Evolutionary conservation across 1,140 invertebrate species (phyloP), one percentile per base, ranked within the genome.

Genomic region (Leptopilina clavipes): DNA sequence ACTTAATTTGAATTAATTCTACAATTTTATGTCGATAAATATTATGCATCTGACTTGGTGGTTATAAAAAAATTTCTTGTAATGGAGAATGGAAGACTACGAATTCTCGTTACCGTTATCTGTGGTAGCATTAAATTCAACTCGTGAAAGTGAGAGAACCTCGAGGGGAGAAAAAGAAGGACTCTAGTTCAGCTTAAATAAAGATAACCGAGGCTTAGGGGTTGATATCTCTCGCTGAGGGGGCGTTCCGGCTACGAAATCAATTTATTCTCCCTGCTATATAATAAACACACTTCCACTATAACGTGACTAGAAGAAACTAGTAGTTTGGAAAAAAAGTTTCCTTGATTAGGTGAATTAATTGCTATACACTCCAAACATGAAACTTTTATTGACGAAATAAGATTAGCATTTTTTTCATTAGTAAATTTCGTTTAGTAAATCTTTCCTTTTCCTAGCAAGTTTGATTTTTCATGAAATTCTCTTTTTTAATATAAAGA

Each of bases 231-330:
- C 25, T 87, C 82, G 86, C 84, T 84, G 86, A 88, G 86, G 86
- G 88, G 89, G 87, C 87, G 88, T 90, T 89, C 88, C 87, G 88
- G 84, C 86, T 87, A 89, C 88, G 88, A 86, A 90, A 90, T 90
- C 89, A 90, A 90, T 89, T 90, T 90, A 90, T 89, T 89, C 88
- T 86, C 84, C 84, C 87, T 70, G 56, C 82, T 82, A 84, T 75
- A 76, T 37, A 71, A 74, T 76, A 70, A 80, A 77, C 78, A 77
- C 75, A 74, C 76, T 74, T 74, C 71, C 78, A 77, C 78, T 74
- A 72, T 79, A 77, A 65, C 73, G 65, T 75, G 75, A 75, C 59
- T 65, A 65, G 59, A n/a, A 31, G 22, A 65, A 65, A 65, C 25
- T 65, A 65, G 71, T 76, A 80, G 76, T 44, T 70, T 45, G 44